These are phyloP conservation scores for Trachelus troglodyta DNA, from an alignment of 2,888 invertebrate genomes.

Conservation along the genomic window DNA sequence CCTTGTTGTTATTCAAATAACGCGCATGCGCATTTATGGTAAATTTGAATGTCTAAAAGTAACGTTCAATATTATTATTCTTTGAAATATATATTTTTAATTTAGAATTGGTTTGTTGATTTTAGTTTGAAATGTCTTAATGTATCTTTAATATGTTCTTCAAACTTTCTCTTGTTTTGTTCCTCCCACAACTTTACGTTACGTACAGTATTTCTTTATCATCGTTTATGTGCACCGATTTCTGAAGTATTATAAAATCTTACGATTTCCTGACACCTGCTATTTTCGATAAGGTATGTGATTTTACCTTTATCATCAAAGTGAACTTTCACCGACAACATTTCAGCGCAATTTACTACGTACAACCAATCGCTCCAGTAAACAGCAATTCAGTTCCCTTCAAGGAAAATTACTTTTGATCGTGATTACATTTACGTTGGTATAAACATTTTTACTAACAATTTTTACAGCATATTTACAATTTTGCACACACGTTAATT, in stretches of 20 bases:
- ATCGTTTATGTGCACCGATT: neutral
- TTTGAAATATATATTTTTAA: neutral
- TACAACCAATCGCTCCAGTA: constrained; percentile 27
- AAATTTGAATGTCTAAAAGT: neutral
- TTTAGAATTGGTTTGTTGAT: neutral
- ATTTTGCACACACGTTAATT: neutral
- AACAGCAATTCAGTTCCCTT: neutral
- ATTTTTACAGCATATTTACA: neutral
- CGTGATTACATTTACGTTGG: neutral
- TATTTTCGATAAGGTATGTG: neutral
- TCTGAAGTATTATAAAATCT: neutral
- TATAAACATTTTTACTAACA: neutral
- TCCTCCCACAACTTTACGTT: neutral
- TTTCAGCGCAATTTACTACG: constrained; percentile 23
- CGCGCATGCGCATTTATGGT: neutral
- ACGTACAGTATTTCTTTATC: neutral
- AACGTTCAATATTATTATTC: neutral
- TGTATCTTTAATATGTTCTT: neutral
- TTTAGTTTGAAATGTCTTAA: neutral
- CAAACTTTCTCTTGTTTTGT: neutral
- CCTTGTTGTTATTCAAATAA: neutral
- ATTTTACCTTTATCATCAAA: constrained; percentile 22
- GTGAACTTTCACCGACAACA: constrained; percentile 38
- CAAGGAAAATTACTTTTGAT: neutral
- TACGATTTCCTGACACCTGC: neutral